Evolutionary conservation across 2,888 invertebrate species (phyloP), one percentile per base, ranked within the genome.

Genomic region (Lasioglossum pauxillum): DNA sequence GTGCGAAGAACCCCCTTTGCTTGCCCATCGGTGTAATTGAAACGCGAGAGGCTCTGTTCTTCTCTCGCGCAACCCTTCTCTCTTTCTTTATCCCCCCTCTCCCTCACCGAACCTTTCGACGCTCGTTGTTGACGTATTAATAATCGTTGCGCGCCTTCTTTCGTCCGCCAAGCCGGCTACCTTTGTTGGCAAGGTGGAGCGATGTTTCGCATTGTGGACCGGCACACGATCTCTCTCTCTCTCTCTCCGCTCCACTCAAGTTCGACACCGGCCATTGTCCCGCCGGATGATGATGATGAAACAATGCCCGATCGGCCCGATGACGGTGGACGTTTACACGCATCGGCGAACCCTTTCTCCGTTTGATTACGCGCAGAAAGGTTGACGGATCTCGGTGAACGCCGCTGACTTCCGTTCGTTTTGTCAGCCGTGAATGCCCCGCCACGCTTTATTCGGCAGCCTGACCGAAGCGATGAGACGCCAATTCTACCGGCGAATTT

Each of bases 291-390:
- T 75, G 74, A 79, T 73, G 88, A 75, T 75, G 81, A 90, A 90
- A 92, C 90, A 91, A 92, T 88, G 83, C 84, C 12, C 75, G 78
- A 77, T 71, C 67, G 35, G n/a, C 78, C 83, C 78, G 88, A 83
- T 84, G 82, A 84, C 69, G 82, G 75, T 46, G 44, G 84, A 90
- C 90, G 88, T 90, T 88, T 90, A 82, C 89, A 92, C 93, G 92
- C 94, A 84, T 93, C 93, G 91, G 10, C 80, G 86, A 84, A 78
- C 78, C 82, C 80, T 86, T 90, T 90, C 82, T 87, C n/a, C 71
- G 71, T 38, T 27, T 44, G 64, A 72, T n/a, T 41, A 49, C 60
- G 60, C 19, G 75, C 3, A 27, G 19, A 19, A 19, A 82, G 44
- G 41, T 82, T 67, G 75, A 83, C 53, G n/a, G 44, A 35, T 72